Evolutionary conservation across 1,140 invertebrate genomes (phyloP).

Genomic region (Drosophila tristis): DNA sequence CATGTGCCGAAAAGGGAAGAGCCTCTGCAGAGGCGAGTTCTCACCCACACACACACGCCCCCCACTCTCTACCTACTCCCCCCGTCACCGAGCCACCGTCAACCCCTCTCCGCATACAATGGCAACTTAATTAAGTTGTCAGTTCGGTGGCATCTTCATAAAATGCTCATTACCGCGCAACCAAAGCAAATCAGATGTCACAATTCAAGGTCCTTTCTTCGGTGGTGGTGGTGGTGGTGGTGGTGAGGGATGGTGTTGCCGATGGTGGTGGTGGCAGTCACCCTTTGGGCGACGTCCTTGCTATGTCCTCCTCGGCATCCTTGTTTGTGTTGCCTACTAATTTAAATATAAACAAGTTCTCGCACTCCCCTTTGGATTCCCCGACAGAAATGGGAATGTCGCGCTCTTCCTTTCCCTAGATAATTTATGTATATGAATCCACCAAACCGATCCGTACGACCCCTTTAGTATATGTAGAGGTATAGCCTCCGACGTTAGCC

Average conservation of each 20-base stretch:
- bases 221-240: constrained; percentile 20
- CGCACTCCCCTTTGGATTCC: constrained; percentile 52
- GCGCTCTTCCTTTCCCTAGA: constrained; percentile 59
- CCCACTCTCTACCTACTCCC: not conserved
- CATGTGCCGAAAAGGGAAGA: constrained; percentile 17
- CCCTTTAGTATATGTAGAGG: constrained; percentile 10
- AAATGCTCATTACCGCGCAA: constrained; percentile 69
- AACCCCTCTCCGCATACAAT: constrained; percentile 53
- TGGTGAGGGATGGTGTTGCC: constrained; percentile 15
- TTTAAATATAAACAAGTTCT: constrained; percentile 80
- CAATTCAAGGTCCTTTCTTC: constrained; percentile 62
- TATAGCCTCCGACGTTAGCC: constrained; percentile 30
- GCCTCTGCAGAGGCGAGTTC: not conserved
- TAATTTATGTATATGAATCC: constrained; percentile 69
- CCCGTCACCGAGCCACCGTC: constrained; percentile 14
- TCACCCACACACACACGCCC: not conserved
- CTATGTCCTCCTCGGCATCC: constrained; percentile 5
- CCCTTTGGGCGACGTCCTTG: constrained; percentile 56
- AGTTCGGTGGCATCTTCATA: constrained; percentile 68
- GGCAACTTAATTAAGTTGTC: constrained; percentile 81
- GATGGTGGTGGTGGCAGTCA: constrained; percentile 38
- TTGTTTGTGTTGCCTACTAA: constrained; percentile 73
- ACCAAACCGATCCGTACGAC: constrained; percentile 19
- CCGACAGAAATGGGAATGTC: constrained; percentile 67
- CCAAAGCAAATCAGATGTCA: constrained; percentile 69